Evolutionary conservation across 37 sponge, comb jelly and placozoan species (phyloP).

Genomic region (Spongia lamella): DNA sequence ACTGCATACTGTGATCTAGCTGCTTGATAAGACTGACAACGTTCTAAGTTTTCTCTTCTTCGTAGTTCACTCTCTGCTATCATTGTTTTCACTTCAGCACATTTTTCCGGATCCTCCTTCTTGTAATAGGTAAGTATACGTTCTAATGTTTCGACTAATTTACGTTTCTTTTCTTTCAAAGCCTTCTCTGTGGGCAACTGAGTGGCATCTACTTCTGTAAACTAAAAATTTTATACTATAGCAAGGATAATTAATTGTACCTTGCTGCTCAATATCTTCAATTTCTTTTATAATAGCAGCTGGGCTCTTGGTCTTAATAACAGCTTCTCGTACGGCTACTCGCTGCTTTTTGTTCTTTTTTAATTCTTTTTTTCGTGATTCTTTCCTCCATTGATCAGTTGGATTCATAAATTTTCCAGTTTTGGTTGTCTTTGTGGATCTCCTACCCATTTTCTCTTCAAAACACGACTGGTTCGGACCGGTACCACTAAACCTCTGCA

Average conservation of each 20-base stretch:
- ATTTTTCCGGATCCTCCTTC: constrained; percentile 65
- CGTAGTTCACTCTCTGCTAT: constrained; percentile 66
- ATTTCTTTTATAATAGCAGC: constrained; percentile 67
- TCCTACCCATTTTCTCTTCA: constrained; percentile 68
- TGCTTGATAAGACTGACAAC: too few species aligned
- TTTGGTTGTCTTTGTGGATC: constrained; percentile 95
- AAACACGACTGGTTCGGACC: too few species aligned
- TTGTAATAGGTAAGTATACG: constrained; percentile 66
- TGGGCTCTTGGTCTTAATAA: constrained; percentile 81
- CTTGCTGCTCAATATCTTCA: constrained; percentile 83
- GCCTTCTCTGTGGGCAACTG: constrained; percentile 83
- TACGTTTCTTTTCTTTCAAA: constrained; percentile 83
- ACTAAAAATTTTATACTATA: not conserved
- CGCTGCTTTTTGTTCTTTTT: constrained; percentile 98
- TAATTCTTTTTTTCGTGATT: constrained; percentile 84
- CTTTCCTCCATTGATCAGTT: constrained; percentile 95
- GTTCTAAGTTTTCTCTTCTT: constrained; percentile 24
- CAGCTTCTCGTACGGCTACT: constrained; percentile 85
- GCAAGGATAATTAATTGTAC: constrained; percentile 23
- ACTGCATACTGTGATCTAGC: constrained; percentile 50
- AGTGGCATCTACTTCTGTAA: constrained; percentile 48
- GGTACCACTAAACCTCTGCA: too few species aligned
- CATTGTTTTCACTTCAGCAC: constrained; percentile 53
- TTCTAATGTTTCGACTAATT: constrained; percentile 66
- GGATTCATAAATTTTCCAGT: constrained; percentile 99